phyloP scores from a whole-genome alignment of 1,140 invertebrate species.

The Prorops nasuta region DNA sequence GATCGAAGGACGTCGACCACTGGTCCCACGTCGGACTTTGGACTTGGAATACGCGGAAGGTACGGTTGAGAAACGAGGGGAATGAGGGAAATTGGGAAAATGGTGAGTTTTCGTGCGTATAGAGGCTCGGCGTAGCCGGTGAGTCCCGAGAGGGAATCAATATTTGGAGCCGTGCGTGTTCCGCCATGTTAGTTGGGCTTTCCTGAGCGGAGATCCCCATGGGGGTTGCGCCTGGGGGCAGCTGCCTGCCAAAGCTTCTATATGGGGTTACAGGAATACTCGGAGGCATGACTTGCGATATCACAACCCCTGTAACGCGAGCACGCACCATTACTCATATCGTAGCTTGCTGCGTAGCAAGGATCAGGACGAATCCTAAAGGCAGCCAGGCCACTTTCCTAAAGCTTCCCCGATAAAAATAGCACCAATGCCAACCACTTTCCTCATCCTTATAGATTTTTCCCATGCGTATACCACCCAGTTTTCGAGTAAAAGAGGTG shows the following conservation, averaged over 20 bases:
- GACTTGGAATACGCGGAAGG: no score
- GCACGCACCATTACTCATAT: conserved; percentile 57
- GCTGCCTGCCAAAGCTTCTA: conserved; percentile 33
- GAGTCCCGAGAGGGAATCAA: conserved; percentile 47
- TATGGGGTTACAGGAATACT: conserved; percentile 41
- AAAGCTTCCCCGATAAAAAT: conserved; percentile 21
- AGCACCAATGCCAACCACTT: conserved; percentile 14
- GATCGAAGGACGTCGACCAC: no score
- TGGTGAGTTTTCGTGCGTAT: no score
- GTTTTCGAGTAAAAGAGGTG: no score
- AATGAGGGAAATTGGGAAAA: not conserved
- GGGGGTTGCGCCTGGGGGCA: conserved; percentile 42
- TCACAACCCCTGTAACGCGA: conserved; percentile 46
- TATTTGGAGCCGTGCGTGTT: conserved; percentile 49
- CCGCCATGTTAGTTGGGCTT: conserved; percentile 44
- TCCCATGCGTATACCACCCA: no score
- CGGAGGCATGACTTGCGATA: conserved; percentile 50
- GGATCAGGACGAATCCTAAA: conserved; percentile 32
- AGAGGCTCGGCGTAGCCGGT: no score
- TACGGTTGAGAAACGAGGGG: not conserved
- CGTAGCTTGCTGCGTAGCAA: conserved; percentile 46
- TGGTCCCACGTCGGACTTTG: no score
- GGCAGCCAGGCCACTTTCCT: conserved; percentile 28
- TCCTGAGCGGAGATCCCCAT: conserved; percentile 32
- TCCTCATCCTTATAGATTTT: no score